Base-by-base conservation (phyloP, 30 jellyfish, hydroid and myxozoan genomes). In the Hydractinia echinata region DNA sequence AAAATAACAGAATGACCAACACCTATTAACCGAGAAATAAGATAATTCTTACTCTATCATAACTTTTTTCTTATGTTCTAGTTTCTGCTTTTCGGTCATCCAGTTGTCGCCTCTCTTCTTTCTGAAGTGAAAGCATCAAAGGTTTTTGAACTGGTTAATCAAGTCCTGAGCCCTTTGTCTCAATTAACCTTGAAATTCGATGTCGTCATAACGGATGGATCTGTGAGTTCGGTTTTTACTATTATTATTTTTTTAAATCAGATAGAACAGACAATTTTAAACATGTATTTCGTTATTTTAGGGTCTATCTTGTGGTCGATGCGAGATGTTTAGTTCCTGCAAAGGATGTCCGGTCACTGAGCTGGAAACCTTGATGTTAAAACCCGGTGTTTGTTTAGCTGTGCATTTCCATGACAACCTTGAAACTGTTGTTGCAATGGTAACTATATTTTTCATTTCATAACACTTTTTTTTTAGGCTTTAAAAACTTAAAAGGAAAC, bases 301-400 rank as follows among this genome's bases (percentile, higher is more conserved):
- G 96, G 96, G 94, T 13, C 61, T 78, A 15, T 50, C 87, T 8
- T 88, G 96, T 73, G 89, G 89, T 4, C 70, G 92, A 67, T 88
- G 96, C 66, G 94, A 88, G 66, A 71, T 85, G 21, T 69, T 83
- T 64, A 11, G 89, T 5, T 79, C 84, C 21, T 88, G 96, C 60
- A 18, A 81, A 70, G 96, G 96, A 11, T 88, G 96, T 78, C 18
- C 67, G 21, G 20, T 88, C 20, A 7, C 7, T 0, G 87, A 81
- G 53, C 78, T 77, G 0, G 96, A 88, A 48, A 84, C 76, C 51
- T 16, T 48, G 39, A 79, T 54, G 56, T 78, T 88, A 18, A 79
- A 84, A 30, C 96, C 96, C n/a, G 96, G 96, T 18, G 89, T 72
- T 51, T 89, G 86, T 61, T 5, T 88, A 7, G 83, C 96, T 13